Evolutionary conservation across 2,888 invertebrate species (phyloP).

Genomic region (Aleiodes leptofemur): DNA sequence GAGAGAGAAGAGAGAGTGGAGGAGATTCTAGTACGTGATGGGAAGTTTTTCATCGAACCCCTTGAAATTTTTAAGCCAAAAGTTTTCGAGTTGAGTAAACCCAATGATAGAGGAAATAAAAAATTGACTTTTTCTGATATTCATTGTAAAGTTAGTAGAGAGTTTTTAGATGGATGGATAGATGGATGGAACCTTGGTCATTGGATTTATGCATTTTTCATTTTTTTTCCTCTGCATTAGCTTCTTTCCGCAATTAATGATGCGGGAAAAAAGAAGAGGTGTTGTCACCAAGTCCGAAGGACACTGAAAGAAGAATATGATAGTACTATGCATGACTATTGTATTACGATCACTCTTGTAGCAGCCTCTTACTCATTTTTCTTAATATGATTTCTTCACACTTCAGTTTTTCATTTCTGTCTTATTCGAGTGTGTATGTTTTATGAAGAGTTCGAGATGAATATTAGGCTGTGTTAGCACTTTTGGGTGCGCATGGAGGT

Average conservation of each 20-base stretch:
- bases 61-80: slow-evolving; percentile 62
- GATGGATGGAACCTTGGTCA: not conserved
- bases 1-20: slow-evolving; percentile 48
- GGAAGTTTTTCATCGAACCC: slow-evolving; percentile 63
- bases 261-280: slow-evolving; percentile 13
- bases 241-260: slow-evolving; percentile 7
- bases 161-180: not conserved
- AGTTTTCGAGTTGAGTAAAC: slow-evolving; percentile 17
- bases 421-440: slow-evolving; percentile 23
- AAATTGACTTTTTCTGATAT: not conserved
- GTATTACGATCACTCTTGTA: slow-evolving; percentile 42
- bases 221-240: slow-evolving; percentile 8
- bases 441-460: slow-evolving; percentile 45
- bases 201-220: slow-evolving; percentile 5
- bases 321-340: slow-evolving; percentile 42
- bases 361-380: not conserved
- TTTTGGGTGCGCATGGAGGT: slow-evolving; percentile 22
- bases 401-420: slow-evolving; percentile 5
- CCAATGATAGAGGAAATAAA: not conserved
- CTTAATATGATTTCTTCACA: not conserved
- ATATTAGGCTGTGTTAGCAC: slow-evolving; percentile 48
- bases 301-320: slow-evolving; percentile 27
- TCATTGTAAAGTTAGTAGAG: not conserved
- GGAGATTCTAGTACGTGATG: slow-evolving; percentile 56
- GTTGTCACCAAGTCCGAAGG: slow-evolving; percentile 30